A percentile compares a stretch with the other conserved stretches of the same genome.
Evolutionary conservation across 2,797 vertebrate species (phyloP).

Genomic region (Acanthopagrus latus): DNA sequence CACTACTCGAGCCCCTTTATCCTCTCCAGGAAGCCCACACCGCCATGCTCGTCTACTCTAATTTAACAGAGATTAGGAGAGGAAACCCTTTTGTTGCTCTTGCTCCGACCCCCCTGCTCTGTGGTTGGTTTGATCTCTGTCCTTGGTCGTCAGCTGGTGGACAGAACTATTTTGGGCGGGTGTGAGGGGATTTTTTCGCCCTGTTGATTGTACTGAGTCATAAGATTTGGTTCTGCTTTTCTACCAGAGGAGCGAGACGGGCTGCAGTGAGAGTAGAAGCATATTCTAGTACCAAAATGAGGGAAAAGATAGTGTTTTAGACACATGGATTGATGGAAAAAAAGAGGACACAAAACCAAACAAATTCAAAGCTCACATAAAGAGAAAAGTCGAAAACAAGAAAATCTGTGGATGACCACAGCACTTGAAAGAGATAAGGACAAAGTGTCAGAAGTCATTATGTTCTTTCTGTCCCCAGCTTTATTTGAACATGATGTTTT

Average conservation of each 20-base stretch:
- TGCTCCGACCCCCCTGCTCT: conserved; percentile 27
- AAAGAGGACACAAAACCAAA: background rate
- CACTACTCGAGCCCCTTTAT: conserved; percentile 46
- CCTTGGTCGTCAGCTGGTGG: conserved; percentile 68
- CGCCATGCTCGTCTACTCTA: conserved; percentile 52
- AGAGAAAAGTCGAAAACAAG: background rate
- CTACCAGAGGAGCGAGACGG: conserved; percentile 8
- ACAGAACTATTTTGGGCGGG: conserved; percentile 66
- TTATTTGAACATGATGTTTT: conserved; percentile 1
- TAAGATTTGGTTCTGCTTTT: conserved; percentile 35
- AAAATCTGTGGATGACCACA: background rate
- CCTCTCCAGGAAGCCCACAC: conserved; percentile 59
- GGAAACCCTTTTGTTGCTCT: conserved; percentile 69
- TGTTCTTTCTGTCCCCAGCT: conserved; percentile 4
- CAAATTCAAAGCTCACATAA: background rate
- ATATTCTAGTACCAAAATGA: conserved; percentile 10
- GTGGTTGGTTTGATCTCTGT: conserved; percentile 74
- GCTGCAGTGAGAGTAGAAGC: background rate
- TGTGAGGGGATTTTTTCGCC: conserved; percentile 52
- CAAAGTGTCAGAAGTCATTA: conserved; percentile 25
- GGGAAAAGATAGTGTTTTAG: background rate
- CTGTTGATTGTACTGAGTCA: conserved; percentile 67
- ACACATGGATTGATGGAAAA: background rate
- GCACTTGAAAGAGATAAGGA: background rate
- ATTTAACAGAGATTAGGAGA: conserved; percentile 68